Evolutionary conservation across 2,797 vertebrate species (phyloP).

Genomic region (Gadopsis marmoratus): DNA sequence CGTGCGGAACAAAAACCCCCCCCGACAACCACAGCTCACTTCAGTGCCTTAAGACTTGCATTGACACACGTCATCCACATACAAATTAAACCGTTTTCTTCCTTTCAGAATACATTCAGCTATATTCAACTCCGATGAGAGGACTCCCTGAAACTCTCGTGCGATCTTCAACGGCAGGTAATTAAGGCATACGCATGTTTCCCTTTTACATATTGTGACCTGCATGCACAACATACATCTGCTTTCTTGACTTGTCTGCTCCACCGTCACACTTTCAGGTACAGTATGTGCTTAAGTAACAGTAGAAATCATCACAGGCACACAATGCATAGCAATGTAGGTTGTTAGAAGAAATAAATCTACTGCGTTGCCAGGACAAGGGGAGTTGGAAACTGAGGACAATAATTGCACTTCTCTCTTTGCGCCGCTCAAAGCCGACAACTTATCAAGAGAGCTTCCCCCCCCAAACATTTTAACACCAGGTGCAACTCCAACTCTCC

Average conservation of each 20-base stretch:
- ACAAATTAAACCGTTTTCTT: too few relatives aligned
- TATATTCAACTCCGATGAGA: slow-evolving; percentile 40
- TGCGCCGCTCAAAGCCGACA: slow-evolving; percentile 60
- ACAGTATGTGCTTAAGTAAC: slow-evolving; percentile 66
- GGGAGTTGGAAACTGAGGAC: slow-evolving; percentile 42
- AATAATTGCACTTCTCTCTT: slow-evolving; percentile 69
- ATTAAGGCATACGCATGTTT: slow-evolving; percentile 67
- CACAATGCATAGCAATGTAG: slow-evolving; percentile 55
- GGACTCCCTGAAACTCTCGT: slow-evolving; percentile 53
- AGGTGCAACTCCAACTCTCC: slow-evolving; percentile 50
- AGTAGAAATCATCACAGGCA: slow-evolving; percentile 62
- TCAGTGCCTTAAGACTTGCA: slow-evolving; percentile 30
- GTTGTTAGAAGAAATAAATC: slow-evolving; percentile 33
- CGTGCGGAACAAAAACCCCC: slow-evolving; percentile 22
- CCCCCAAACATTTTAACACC: slow-evolving; percentile 17
- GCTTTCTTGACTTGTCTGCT: slow-evolving; percentile 51
- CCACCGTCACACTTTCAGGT: slow-evolving; percentile 53
- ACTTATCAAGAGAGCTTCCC: slow-evolving; percentile 50
- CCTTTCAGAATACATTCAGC: too few relatives aligned
- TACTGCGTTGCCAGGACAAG: slow-evolving; percentile 43
- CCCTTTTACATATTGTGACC: slow-evolving; percentile 74
- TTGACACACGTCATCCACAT: slow-evolving; percentile 17
- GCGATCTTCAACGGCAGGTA: slow-evolving; percentile 61
- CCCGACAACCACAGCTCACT: slow-evolving; percentile 38
- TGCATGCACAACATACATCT: slow-evolving; percentile 69